Percentiles rank a stretch among this genome's conserved stretches.
phyloP scores from a whole-genome alignment of 2,888 invertebrate genomes.

The Arctia plantaginis region DNA sequence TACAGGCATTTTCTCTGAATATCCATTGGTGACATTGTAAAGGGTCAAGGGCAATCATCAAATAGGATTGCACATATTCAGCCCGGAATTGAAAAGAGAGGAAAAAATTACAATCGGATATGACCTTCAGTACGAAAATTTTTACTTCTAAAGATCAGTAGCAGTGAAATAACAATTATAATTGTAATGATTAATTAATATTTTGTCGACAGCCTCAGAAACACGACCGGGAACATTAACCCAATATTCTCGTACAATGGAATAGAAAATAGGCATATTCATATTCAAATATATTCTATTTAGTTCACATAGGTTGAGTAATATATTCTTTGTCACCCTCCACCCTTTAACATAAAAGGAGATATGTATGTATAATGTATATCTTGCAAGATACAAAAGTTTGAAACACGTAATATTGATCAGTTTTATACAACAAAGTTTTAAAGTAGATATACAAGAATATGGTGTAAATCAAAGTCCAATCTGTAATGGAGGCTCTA shows the following conservation, averaged over 20 bases:
- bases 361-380: constrained; percentile 29
- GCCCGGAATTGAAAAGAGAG: too few species aligned
- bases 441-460: constrained; percentile 14
- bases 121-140: too few species aligned
- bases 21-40: too few species aligned
- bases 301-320: constrained; percentile 44
- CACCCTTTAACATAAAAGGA: constrained; percentile 37
- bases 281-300: constrained; percentile 56
- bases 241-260: constrained; percentile 39
- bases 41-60: too few species aligned
- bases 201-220: constrained; percentile 36
- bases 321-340: constrained; percentile 47
- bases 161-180: not conserved
- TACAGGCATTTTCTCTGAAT: too few species aligned
- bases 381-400: constrained; percentile 22
- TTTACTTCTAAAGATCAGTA: too few species aligned
- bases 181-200: constrained; percentile 28
- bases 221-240: constrained; percentile 39
- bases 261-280: constrained; percentile 49
- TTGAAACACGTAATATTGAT: constrained; percentile 33
- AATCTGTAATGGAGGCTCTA: not conserved
- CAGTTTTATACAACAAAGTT: constrained; percentile 22
- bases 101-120: too few species aligned
- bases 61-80: too few species aligned
- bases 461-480: constrained; percentile 7